Base-by-base conservation (phyloP, 2,113 vertebrate genomes). In the Myrmecophaga tridactyla region DNA sequence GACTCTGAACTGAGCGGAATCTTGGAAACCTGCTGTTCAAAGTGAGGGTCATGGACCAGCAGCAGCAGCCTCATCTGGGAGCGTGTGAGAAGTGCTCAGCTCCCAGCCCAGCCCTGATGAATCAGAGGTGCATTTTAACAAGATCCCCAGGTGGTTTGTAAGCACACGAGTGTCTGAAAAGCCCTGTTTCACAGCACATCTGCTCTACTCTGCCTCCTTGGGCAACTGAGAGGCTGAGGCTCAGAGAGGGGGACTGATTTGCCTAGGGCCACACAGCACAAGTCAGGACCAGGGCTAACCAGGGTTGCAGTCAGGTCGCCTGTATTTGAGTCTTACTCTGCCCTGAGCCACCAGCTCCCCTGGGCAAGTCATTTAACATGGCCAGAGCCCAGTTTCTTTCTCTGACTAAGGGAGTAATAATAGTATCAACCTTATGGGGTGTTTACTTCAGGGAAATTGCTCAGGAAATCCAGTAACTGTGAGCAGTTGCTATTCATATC, bases 61-160 rank as follows among this genome's bases (percentile, higher is more conserved):
- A 41, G 36, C 31, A 1, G 9, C 34, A 17, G 70, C 23, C 2
- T 18, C 56, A 1, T 46, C 6, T 13, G 2, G 69, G 63, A 73
- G 48, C 56, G 53, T 9, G 18, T 25, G 12, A 6, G 72, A 21
- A 36, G 23, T 0, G n/a, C 70, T 15, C 0, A 0, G 69, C 56
- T 7, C 14, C 10, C 10, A 13, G 2, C 23, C 86, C 34, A 3
- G 9, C 8, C 18, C 72, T 8, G 6, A 11, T 1, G 23, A 56
- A 13, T 17, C 41, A 18, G 3, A 10, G 0, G 4, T 10, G 27
- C 10, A 4, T 39, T 34, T n/a, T 20, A 27, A 41, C 2, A 58
- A 41, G 17, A 29, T n/a, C 27, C n/a, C 84, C 23, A n/a, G 3
- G 72, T 15, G 4, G 53, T 14, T 14, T 3, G 7, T 43, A 31